These are phyloP conservation scores for Epirrita christyi DNA, from an alignment of 2,888 invertebrate species.

Conservation along the genomic window DNA sequence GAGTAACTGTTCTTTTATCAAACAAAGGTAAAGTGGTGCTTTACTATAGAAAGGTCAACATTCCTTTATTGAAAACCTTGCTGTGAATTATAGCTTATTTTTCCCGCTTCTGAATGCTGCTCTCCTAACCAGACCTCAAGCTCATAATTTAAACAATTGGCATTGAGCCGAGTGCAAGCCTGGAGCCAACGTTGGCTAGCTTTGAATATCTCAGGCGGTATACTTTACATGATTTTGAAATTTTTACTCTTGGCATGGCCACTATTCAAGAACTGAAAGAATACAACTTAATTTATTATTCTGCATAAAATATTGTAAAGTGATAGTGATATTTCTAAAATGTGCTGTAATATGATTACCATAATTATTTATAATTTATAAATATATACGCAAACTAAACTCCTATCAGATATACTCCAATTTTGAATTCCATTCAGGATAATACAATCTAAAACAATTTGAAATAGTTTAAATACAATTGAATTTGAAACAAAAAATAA, in stretches of 20 bases:
- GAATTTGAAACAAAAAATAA: no score
- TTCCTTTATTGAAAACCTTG: conserved; percentile 5
- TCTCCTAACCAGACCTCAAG: conserved; percentile 22
- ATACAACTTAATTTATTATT: no score
- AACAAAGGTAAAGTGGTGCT: neutral
- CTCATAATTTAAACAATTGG: conserved; percentile 53
- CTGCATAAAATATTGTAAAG: no score
- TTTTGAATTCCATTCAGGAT: no score
- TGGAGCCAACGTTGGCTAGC: conserved; percentile 40
- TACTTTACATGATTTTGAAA: neutral
- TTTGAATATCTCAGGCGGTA: conserved; percentile 44
- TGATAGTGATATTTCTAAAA: no score
- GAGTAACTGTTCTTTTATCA: neutral
- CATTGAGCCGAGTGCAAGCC: conserved; percentile 45
- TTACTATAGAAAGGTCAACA: conserved; percentile 1
- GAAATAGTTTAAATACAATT: no score
- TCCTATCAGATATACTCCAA: no score
- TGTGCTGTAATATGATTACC: no score
- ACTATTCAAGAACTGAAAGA: no score
- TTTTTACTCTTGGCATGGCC: neutral
- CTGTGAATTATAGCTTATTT: conserved; percentile 7
- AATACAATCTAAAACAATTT: no score
- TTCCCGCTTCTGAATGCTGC: conserved; percentile 11
- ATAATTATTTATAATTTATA: no score
- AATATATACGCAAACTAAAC: no score